Conservation (phyloP, 1,140 invertebrate genomes). For the Micrasema minimum region DNA sequence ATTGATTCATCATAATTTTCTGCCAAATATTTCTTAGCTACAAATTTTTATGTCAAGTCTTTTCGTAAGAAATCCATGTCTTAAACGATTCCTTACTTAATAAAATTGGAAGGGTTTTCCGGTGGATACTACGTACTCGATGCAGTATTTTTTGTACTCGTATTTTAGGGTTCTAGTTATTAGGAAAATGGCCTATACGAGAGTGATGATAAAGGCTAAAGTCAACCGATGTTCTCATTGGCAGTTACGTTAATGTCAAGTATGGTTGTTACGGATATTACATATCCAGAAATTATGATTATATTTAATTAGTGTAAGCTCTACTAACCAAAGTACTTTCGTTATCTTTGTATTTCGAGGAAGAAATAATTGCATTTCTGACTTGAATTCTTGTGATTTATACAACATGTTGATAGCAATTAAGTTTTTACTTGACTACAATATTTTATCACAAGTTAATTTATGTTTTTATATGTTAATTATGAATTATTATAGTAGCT, state of each 20-base stretch:
- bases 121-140: neutral
- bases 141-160: slow-evolving; percentile 26
- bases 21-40: no score
- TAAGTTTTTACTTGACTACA: slow-evolving; percentile 7
- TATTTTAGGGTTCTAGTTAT: neutral
- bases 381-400: slow-evolving; percentile 26
- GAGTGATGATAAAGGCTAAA: neutral
- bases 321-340: slow-evolving; percentile 30
- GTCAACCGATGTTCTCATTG: slow-evolving; percentile 9
- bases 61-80: no score
- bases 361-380: slow-evolving; percentile 1
- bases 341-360: slow-evolving; percentile 1
- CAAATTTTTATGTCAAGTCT: no score
- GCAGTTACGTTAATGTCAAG: slow-evolving; percentile 17
- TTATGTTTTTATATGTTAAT: neutral
- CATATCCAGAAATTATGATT: neutral
- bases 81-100: neutral
- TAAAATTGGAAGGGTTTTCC: neutral
- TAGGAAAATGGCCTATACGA: slow-evolving; percentile 9
- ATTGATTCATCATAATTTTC: no score
- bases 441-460: slow-evolving; percentile 2
- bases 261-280: slow-evolving; percentile 9
- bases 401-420: slow-evolving; percentile 14
- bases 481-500: neutral
- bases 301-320: slow-evolving; percentile 15